Base-by-base conservation (phyloP, 2,888 invertebrate species). In the Siphlonurus alternatus region DNA sequence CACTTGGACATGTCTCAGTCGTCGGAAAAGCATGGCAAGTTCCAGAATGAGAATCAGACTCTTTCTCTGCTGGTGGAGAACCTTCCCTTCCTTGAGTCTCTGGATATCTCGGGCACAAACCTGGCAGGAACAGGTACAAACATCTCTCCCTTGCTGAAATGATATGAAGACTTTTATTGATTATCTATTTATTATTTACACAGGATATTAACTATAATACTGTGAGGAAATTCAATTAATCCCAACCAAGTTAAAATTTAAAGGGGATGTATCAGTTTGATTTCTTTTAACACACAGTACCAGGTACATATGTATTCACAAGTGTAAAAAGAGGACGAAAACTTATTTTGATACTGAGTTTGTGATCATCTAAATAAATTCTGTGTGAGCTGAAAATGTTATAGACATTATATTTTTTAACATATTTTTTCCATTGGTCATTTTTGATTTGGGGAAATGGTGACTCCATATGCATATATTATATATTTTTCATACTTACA, bases 41-140 rank as follows among this genome's bases (percentile, higher is more conserved):
- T 87, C 74, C 79, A 81, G 51, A 82, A 86, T 70, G 89, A 92
- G 2, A 89, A 88, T 76, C 79, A 82, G 67, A 78, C 85, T 25
- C 77, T 98, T 54, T 78, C 83, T 23, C 80, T 81, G 69, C 77
- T 98, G 53, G 84, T 95, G 15, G 79, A 81, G 62, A 84, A 79
- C 72, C 79, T 98, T 70, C 88, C 89, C 0, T 75, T 83, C 62
- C 77, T 98, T 66, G 83, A 83, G 56, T 90, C 90, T 23, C 77
- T 98, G 70, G 97, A 98, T 76, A 93, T 98, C 73, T 94, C 96
- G 2, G 95, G 95, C 18, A 97, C 97, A 20, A 96, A 98, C 79
- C 79, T 98, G 68, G 93, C 95, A 54, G 93, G 95, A 18, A 84
- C 85, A 63, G 91, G 91, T 61, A 69, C 69, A 24, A 68, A 5